Percentiles rank a stretch among this genome's conserved stretches.
Evolutionary conservation across 2,113 vertebrate species (phyloP).

Genomic region (Myotis yumanensis): DNA sequence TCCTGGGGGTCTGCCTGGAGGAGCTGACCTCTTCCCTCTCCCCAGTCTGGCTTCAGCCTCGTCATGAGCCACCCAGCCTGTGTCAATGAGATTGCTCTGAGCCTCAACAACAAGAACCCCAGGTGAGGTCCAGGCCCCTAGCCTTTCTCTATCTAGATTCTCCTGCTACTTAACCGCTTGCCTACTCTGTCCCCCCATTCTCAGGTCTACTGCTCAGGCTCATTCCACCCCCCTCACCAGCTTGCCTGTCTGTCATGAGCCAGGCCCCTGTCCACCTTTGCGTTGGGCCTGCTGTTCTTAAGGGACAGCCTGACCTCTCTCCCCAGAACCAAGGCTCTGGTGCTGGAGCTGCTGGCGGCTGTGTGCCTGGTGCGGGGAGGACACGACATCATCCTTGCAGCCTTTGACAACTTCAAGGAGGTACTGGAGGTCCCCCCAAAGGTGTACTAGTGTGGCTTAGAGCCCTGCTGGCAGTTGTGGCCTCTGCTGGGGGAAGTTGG

Average conservation of each 20-base stretch:
- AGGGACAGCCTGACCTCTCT: not conserved
- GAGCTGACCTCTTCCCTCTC: constrained; percentile 15
- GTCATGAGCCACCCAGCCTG: constrained; percentile 97
- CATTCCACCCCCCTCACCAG: not conserved
- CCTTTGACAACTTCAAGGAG: constrained; percentile 95
- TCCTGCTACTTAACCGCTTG: not conserved
- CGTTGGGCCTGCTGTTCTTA: not conserved
- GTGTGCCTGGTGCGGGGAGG: constrained; percentile 96
- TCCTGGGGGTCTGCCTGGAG: not conserved
- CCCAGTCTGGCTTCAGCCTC: constrained; percentile 95
- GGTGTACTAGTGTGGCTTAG: not conserved
- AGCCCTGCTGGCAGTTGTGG: not conserved
- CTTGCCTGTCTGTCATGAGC: not conserved
- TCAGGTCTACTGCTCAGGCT: not conserved
- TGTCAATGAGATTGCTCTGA: constrained; percentile 96
- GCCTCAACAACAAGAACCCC: constrained; percentile 95
- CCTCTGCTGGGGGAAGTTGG: not conserved
- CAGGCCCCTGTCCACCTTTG: not conserved
- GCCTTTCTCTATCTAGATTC: not conserved
- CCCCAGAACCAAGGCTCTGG: constrained; percentile 94
- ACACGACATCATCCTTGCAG: constrained; percentile 94
- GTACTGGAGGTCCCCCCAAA: constrained; percentile 75
- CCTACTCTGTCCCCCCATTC: not conserved
- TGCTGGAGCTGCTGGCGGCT: constrained; percentile 94
- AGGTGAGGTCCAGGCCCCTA: constrained; percentile 84